Conservation (phyloP, 1,140 invertebrate genomes). For the Grapholita molesta region DNA sequence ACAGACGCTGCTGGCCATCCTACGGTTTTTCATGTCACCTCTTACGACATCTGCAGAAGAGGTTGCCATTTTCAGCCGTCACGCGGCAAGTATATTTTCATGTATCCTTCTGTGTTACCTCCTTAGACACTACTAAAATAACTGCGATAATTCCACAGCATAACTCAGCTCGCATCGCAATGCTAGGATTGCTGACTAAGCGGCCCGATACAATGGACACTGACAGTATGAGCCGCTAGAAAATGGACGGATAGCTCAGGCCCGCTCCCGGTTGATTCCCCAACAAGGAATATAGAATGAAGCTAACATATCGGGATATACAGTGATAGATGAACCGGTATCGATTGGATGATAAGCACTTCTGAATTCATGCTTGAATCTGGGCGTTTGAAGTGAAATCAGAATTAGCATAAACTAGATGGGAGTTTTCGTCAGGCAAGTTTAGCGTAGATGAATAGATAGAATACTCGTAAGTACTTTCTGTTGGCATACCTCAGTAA, state of each 20-base stretch:
- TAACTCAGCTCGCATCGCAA: background rate
- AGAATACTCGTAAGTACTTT: no score
- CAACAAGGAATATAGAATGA: slow-evolving; percentile 10
- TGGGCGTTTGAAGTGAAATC: background rate
- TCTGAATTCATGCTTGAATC: background rate
- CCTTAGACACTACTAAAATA: no score
- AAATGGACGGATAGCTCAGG: background rate
- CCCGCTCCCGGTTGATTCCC: background rate
- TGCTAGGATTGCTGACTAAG: background rate
- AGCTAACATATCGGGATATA: background rate
- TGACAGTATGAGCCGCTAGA: slow-evolving; percentile 6
- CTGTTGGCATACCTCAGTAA: no score
- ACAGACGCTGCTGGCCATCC: no score
- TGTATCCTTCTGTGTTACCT: no score
- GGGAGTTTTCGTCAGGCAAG: no score
- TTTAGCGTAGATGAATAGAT: no score
- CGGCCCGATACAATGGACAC: background rate
- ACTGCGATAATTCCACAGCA: background rate
- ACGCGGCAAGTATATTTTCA: no score
- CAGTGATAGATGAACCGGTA: background rate
- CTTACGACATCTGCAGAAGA: no score
- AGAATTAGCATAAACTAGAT: no score
- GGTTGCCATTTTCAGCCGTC: no score
- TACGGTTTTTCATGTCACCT: no score
- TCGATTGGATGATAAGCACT: background rate